Conservation (phyloP, 2,113 vertebrate genomes). For the Merops nubicus region DNA sequence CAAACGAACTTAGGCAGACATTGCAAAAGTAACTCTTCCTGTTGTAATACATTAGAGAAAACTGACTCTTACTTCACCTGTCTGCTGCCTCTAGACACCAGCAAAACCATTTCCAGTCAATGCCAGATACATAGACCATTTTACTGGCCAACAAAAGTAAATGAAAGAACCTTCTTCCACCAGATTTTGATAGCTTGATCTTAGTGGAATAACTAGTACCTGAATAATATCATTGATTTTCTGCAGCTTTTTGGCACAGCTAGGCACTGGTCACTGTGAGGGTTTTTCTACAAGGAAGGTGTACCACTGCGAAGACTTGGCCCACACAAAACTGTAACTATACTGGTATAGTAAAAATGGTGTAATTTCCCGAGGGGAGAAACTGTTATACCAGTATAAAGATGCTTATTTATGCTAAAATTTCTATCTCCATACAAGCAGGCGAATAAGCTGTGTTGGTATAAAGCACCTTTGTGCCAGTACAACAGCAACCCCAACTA, state of each 20-base stretch:
- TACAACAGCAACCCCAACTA: background rate
- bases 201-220: background rate
- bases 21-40: background rate
- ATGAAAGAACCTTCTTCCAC: background rate
- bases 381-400: background rate
- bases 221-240: background rate
- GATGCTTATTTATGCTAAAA: background rate
- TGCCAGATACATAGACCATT: background rate
- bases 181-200: background rate
- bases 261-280: background rate
- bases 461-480: background rate
- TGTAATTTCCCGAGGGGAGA: background rate
- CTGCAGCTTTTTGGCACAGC: background rate
- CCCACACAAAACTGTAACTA: background rate
- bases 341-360: background rate
- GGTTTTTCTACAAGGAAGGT: background rate
- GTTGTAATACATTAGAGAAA: background rate
- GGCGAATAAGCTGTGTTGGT: background rate
- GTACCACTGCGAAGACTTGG: background rate
- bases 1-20: background rate
- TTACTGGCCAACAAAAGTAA: background rate
- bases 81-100: background rate
- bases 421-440: slow-evolving; percentile 20
- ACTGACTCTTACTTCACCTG: background rate
- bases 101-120: background rate